Percentiles rank a stretch among this genome's conserved stretches.
These are phyloP conservation scores for Taphrorychus bicolor DNA, from an alignment of 2,888 invertebrate genomes.

Conservation along the genomic window DNA sequence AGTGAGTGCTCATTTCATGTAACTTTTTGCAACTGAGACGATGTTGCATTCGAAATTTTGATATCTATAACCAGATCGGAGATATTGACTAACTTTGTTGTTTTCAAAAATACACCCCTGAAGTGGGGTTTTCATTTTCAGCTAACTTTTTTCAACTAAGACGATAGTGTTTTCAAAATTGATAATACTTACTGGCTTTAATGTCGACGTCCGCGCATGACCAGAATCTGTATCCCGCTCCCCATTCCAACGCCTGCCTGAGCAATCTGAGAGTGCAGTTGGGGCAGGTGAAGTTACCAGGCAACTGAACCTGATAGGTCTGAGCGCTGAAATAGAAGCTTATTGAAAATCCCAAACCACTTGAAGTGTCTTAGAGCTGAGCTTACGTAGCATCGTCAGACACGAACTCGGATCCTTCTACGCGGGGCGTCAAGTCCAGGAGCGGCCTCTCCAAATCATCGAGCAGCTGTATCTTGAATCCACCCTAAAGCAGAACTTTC, in stretches of 20 bases:
- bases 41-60: background rate
- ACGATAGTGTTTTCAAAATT: too few relatives aligned
- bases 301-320: constrained; percentile 79
- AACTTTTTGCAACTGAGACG: too few relatives aligned
- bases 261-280: constrained; percentile 91
- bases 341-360: background rate
- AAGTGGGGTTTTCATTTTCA: background rate
- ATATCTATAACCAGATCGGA: background rate
- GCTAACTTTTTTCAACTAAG: background rate
- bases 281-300: constrained; percentile 80
- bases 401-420: constrained; percentile 80
- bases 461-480: constrained; percentile 86
- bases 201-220: constrained; percentile 96
- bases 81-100: background rate
- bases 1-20: too few relatives aligned
- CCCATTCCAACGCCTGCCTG: constrained; percentile 91
- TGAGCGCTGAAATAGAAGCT: constrained; percentile 82
- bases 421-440: constrained; percentile 83
- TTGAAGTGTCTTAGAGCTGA: background rate
- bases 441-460: constrained; percentile 85
- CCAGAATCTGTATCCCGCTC: constrained; percentile 86
- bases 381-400: constrained; percentile 87
- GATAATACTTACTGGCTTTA: constrained; percentile 51
- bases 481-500: constrained; percentile 73
- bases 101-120: background rate